Percentiles rank a stretch among this genome's conserved stretches.
Conservation (phyloP, 2,113 vertebrate species). For the Oncorhynchus tshawytscha region DNA sequence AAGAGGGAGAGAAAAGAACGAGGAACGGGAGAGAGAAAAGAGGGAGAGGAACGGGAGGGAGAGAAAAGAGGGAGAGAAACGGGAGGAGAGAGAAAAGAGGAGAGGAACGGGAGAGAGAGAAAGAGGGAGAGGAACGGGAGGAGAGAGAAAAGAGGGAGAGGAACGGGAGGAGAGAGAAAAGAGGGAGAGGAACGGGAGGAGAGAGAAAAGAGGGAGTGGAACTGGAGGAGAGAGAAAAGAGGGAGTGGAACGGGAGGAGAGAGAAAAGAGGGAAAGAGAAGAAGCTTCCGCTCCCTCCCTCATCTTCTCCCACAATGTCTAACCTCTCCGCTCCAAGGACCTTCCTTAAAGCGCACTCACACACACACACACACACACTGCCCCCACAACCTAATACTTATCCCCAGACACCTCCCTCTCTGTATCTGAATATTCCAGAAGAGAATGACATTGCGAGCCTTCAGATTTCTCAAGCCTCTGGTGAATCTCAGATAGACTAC, state of each 20-base stretch:
- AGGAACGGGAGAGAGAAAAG: too few species aligned
- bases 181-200: too few species aligned
- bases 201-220: background rate
- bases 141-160: too few species aligned
- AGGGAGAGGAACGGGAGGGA: too few species aligned
- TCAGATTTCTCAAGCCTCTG: constrained; percentile 3
- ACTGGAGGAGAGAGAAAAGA: background rate
- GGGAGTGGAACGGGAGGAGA: background rate
- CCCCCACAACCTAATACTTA: background rate
- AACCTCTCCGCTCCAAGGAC: background rate
- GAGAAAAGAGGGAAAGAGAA: constrained; percentile 10
- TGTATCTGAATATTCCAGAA: background rate
- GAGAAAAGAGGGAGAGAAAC: too few species aligned
- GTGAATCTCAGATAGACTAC: constrained; percentile 24
- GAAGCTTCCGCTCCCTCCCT: constrained; percentile 54
- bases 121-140: too few species aligned
- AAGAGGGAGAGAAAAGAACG: too few species aligned
- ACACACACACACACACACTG: background rate
- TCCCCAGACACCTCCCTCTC: background rate
- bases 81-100: too few species aligned
- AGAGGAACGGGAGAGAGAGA: too few species aligned
- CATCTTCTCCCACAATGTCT: constrained; percentile 44
- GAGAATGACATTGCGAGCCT: background rate
- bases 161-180: too few species aligned
- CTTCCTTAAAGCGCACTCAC: background rate